phyloP scores from a whole-genome alignment of 2,888 invertebrate genomes.

The Magallana nippona region DNA sequence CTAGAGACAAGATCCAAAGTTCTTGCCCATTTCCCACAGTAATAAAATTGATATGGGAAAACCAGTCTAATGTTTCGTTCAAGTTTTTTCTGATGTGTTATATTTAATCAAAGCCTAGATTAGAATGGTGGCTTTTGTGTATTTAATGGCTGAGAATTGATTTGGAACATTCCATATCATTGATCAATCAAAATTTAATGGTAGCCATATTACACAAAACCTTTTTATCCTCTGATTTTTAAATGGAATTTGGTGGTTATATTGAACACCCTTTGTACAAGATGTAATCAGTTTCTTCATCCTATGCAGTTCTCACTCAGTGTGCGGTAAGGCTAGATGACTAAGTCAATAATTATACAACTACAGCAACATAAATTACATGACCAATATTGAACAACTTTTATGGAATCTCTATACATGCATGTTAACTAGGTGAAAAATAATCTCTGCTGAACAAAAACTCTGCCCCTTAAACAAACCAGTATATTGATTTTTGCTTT shows the following conservation, averaged over 20 bases:
- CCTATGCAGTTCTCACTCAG: neutral
- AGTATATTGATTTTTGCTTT: too few species aligned
- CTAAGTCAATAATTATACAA: neutral
- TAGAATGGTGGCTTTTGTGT: neutral
- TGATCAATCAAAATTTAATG: neutral
- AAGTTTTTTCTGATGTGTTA: neutral
- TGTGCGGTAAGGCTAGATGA: neutral
- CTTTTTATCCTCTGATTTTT: neutral
- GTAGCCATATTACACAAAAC: neutral
- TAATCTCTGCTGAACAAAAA: too few species aligned
- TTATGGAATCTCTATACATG: too few species aligned
- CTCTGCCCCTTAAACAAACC: too few species aligned
- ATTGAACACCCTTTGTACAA: too few species aligned
- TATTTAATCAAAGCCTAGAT: neutral
- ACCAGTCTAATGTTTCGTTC: too few species aligned
- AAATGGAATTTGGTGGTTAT: neutral
- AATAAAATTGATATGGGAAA: too few species aligned
- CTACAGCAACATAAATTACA: too few species aligned
- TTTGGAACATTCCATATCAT: slow-evolving; percentile 10
- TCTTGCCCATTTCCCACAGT: too few species aligned
- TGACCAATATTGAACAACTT: too few species aligned
- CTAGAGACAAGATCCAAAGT: too few species aligned
- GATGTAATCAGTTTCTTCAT: neutral
- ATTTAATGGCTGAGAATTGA: neutral
- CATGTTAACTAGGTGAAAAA: too few species aligned